phyloP scores from a whole-genome alignment of 2,888 invertebrate genomes.

The Glaucopsyche alexis region DNA sequence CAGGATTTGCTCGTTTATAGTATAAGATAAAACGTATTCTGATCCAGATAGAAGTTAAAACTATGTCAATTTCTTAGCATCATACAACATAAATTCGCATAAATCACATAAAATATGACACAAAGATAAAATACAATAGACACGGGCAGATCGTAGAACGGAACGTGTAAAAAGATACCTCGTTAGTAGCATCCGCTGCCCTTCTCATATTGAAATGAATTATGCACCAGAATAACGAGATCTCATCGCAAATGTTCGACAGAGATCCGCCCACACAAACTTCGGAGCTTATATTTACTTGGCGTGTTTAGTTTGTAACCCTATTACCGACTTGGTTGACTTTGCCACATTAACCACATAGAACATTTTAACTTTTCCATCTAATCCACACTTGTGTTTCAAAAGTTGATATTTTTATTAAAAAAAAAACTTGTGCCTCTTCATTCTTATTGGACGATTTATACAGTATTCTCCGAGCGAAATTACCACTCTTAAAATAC shows the following conservation, averaged over 20 bases:
- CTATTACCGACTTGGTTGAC: not conserved
- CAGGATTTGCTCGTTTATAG: too few relatives aligned
- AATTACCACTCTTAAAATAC: too few relatives aligned
- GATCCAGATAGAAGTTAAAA: too few relatives aligned
- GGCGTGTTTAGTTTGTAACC: slow-evolving; percentile 10
- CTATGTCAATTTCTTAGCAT: too few relatives aligned
- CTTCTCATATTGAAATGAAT: slow-evolving; percentile 45
- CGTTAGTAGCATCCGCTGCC: slow-evolving; percentile 50
- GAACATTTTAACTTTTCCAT: not conserved
- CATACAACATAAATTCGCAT: slow-evolving; percentile 9
- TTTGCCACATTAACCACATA: not conserved
- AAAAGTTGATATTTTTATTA: too few relatives aligned
- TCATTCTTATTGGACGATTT: too few relatives aligned
- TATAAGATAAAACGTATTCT: too few relatives aligned
- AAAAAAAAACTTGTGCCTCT: too few relatives aligned
- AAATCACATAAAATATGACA: slow-evolving; percentile 28
- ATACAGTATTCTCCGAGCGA: too few relatives aligned
- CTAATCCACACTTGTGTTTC: too few relatives aligned
- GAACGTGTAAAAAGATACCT: slow-evolving; percentile 47
- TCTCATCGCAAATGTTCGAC: slow-evolving; percentile 43
- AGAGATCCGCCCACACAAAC: slow-evolving; percentile 23
- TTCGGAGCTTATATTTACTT: slow-evolving; percentile 33
- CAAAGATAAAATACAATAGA: slow-evolving; percentile 31
- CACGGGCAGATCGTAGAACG: slow-evolving; percentile 32
- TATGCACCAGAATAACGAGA: slow-evolving; percentile 43